Percentiles rank a stretch among this genome's conserved stretches.
Evolutionary conservation across 2,113 vertebrate genomes (phyloP).

Genomic region (Atherinomorus stipes): DNA sequence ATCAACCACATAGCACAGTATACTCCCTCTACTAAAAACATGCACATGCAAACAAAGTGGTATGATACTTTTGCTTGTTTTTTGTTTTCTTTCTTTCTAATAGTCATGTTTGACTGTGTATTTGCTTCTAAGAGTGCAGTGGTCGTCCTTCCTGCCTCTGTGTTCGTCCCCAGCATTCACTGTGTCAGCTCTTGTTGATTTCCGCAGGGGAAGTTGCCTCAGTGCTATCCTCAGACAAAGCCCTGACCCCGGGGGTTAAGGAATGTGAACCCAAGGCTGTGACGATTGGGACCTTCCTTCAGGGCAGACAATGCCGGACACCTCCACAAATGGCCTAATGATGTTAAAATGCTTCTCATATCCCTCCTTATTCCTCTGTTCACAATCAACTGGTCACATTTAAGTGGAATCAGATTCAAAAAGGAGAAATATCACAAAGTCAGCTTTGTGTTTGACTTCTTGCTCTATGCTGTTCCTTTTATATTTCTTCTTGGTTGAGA

Average conservation of each 20-base stretch:
- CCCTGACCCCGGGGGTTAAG: conserved; percentile 80
- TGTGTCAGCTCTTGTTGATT: conserved; percentile 75
- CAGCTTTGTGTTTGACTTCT: not conserved
- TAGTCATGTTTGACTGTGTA: not conserved
- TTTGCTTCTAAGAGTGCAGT: conserved; percentile 42
- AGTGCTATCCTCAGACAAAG: conserved; percentile 78
- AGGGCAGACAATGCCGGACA: conserved; percentile 63
- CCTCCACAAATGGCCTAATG: conserved; percentile 67
- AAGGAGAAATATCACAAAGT: conserved; percentile 5
- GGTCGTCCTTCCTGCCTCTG: conserved; percentile 69
- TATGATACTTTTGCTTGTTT: not conserved
- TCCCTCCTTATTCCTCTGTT: conserved; percentile 14
- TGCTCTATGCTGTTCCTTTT: not conserved
- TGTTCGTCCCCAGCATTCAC: conserved; percentile 56
- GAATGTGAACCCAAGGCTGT: conserved; percentile 81
- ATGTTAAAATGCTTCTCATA: conserved; percentile 36
- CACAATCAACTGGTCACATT: conserved; percentile 23
- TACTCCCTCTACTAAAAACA: too few relatives aligned
- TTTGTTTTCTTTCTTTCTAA: conserved; percentile 6
- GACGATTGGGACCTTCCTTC: conserved; percentile 74
- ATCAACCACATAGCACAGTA: not conserved
- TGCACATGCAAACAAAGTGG: not conserved
- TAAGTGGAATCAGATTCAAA: conserved; percentile 20
- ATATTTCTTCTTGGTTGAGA: not conserved
- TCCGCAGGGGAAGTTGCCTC: conserved; percentile 81